A percentile compares a stretch with the other conserved stretches of the same genome.
Evolutionary conservation across 2,888 invertebrate species (phyloP).

Genomic region (Glyphotaelius pellucidus): DNA sequence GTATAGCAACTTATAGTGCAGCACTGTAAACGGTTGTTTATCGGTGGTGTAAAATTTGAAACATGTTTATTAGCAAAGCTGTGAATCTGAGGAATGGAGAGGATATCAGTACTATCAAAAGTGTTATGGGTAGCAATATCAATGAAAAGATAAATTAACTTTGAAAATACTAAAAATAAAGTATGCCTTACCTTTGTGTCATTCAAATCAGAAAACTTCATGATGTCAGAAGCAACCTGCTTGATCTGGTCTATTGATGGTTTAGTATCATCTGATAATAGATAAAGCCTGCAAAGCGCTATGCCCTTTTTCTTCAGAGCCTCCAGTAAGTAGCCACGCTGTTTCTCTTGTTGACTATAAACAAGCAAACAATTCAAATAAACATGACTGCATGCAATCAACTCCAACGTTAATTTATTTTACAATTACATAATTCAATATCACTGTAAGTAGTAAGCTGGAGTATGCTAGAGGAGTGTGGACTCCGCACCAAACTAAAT

Average conservation of each 20-base stretch:
- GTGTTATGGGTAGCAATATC: too few relatives aligned
- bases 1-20: too few relatives aligned
- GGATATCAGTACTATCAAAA: too few relatives aligned
- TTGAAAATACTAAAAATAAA: constrained; percentile 33
- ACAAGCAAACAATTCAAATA: neutral
- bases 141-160: neutral
- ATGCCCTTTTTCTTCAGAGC: constrained; percentile 87
- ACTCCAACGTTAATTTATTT: neutral
- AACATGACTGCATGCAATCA: neutral
- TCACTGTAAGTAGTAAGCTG: too few relatives aligned
- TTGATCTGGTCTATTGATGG: constrained; percentile 73
- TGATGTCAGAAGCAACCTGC: constrained; percentile 76
- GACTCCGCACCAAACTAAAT: too few relatives aligned
- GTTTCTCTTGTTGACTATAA: constrained; percentile 88
- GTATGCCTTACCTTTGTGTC: constrained; percentile 83
- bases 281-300: constrained; percentile 81
- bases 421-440: neutral
- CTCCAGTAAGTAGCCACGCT: constrained; percentile 88
- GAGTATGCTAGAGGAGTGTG: too few relatives aligned
- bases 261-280: constrained; percentile 75
- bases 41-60: too few relatives aligned
- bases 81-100: too few relatives aligned
- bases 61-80: too few relatives aligned
- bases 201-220: constrained; percentile 88
- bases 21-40: too few relatives aligned